phyloP scores from a whole-genome alignment of 2,888 invertebrate species.

The Tinea pellionella region DNA sequence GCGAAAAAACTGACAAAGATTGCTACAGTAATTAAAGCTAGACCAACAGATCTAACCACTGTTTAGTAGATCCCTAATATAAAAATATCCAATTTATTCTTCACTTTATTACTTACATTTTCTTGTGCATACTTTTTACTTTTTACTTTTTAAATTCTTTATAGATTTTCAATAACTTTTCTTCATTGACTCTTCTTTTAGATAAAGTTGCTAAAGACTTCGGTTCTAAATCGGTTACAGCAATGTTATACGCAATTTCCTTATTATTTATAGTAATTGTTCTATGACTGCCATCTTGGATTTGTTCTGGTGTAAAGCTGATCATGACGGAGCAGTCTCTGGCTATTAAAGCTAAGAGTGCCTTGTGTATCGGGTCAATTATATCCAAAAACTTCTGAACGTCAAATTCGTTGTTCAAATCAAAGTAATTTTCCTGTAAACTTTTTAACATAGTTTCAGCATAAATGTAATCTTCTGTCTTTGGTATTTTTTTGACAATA shows the following conservation, averaged over 20 bases:
- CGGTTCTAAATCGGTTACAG: constrained; percentile 76
- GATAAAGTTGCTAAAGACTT: constrained; percentile 56
- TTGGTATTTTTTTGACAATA: background rate
- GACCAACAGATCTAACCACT: too few species aligned
- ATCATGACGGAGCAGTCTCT: constrained; percentile 80
- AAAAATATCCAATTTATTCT: too few species aligned
- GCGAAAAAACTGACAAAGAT: too few species aligned
- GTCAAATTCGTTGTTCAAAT: constrained; percentile 25
- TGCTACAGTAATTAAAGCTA: too few species aligned
- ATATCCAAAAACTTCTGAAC: constrained; percentile 27
- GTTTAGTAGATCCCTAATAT: too few species aligned
- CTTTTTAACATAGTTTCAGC: background rate
- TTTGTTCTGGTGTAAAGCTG: constrained; percentile 42
- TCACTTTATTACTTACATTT: constrained; percentile 1
- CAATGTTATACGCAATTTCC: constrained; percentile 60
- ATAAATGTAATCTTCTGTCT: background rate
- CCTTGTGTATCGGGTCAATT: constrained; percentile 27
- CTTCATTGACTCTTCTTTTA: constrained; percentile 41
- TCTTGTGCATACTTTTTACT: too few species aligned
- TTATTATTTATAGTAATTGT: constrained; percentile 35
- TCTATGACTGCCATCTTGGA: constrained; percentile 28
- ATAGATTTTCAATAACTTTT: constrained; percentile 35
- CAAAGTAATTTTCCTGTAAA: constrained; percentile 19
- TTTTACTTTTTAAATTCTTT: constrained; percentile 20
- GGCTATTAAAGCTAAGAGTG: constrained; percentile 72